These are phyloP conservation scores for Parambassis ranga DNA, from an alignment of 2,797 vertebrate genomes.

Conservation along the genomic window DNA sequence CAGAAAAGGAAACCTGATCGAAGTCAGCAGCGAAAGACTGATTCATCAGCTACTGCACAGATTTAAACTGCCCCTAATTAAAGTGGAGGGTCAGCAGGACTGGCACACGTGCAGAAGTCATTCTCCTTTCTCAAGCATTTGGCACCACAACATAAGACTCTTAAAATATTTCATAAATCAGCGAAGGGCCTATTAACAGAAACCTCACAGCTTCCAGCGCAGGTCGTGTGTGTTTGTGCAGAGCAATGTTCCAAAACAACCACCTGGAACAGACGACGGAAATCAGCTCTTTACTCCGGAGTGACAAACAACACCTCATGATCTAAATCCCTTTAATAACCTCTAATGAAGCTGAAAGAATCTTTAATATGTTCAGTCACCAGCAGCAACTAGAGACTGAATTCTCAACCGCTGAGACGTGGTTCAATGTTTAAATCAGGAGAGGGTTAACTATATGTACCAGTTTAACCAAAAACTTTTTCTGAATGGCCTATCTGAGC, in stretches of 20 bases:
- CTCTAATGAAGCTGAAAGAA: neutral
- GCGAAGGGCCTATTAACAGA: conserved; percentile 1
- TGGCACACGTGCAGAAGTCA: neutral
- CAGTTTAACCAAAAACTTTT: too few species aligned
- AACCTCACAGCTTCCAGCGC: neutral
- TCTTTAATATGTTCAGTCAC: neutral
- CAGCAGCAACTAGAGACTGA: too few species aligned
- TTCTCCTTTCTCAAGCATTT: conserved; percentile 9
- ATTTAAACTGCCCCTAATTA: conserved; percentile 25
- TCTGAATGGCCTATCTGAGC: too few species aligned
- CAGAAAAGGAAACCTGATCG: conserved; percentile 68
- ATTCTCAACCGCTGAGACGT: too few species aligned
- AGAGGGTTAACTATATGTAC: too few species aligned
- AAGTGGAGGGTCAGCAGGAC: neutral
- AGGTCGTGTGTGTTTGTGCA: conserved; percentile 20
- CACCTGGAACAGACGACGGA: conserved; percentile 14
- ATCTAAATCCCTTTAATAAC: neutral
- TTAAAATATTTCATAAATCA: conserved; percentile 7
- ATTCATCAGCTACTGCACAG: conserved; percentile 23
- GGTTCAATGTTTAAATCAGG: too few species aligned
- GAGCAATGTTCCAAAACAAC: conserved; percentile 38
- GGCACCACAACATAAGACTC: neutral
- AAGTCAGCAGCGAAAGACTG: conserved; percentile 40
- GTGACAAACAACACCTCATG: conserved; percentile 13
- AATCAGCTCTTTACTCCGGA: conserved; percentile 12